Conservation (phyloP, 2,888 invertebrate species). For the Chamaedrilus cognettii region DNA sequence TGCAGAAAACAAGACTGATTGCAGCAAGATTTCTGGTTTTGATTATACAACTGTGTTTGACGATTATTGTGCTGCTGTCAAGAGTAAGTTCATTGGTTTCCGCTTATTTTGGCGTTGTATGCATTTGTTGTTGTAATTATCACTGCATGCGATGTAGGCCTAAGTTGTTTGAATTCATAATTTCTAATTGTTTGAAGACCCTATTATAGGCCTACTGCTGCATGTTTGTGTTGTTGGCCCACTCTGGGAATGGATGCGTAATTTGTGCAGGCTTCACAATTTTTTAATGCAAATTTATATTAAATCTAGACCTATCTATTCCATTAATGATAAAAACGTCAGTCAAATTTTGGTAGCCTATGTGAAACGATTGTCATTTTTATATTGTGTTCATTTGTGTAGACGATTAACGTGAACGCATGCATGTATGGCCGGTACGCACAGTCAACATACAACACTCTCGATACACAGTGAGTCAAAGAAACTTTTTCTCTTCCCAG, state of each 20-base stretch:
- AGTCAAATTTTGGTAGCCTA: too few species aligned
- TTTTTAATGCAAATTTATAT: too few species aligned
- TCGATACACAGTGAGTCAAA: slow-evolving; percentile 16
- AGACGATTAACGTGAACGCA: slow-evolving; percentile 10
- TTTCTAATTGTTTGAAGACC: too few species aligned
- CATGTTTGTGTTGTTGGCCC: too few species aligned
- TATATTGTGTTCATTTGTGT: neutral
- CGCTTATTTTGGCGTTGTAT: neutral
- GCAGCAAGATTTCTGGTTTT: slow-evolving; percentile 15
- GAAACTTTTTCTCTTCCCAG: too few species aligned
- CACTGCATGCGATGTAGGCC: too few species aligned
- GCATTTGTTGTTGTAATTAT: neutral
- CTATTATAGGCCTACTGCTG: neutral
- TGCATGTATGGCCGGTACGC: slow-evolving; percentile 20
- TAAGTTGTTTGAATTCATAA: too few species aligned
- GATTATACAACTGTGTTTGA: slow-evolving; percentile 12
- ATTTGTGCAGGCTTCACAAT: too few species aligned
- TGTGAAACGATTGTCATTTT: neutral
- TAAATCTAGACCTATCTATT: too few species aligned
- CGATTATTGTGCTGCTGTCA: slow-evolving; percentile 12
- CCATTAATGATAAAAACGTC: too few species aligned
- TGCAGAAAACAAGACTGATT: neutral
- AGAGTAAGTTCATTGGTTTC: slow-evolving; percentile 10
- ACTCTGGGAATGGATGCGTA: too few species aligned
- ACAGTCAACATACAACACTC: slow-evolving; percentile 12